These are phyloP conservation scores for Acanthisitta chloris DNA, from an alignment of 2,113 vertebrate species.

Conservation along the genomic window DNA sequence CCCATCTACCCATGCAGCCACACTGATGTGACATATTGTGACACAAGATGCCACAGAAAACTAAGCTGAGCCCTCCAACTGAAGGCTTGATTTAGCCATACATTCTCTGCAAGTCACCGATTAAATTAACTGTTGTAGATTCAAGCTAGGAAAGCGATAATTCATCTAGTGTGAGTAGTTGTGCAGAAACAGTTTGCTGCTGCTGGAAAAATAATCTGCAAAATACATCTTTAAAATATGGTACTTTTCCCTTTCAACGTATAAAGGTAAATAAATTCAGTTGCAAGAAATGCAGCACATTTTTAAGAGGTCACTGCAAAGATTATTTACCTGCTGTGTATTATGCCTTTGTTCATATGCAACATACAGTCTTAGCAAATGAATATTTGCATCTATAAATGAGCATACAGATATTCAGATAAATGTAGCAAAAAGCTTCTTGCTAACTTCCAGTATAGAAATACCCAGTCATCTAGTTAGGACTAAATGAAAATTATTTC, in stretches of 20 bases:
- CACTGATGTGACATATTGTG: constrained; percentile 53
- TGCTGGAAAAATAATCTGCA: neutral
- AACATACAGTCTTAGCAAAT: neutral
- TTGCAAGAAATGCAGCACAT: neutral
- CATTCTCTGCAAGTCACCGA: constrained; percentile 27
- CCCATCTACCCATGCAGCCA: neutral
- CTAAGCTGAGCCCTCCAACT: constrained; percentile 12
- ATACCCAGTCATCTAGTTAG: neutral
- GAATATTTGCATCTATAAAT: neutral
- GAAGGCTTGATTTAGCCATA: constrained; percentile 51
- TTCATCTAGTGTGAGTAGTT: neutral
- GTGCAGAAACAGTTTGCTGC: neutral
- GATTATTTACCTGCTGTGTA: neutral
- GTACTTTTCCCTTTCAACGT: neutral
- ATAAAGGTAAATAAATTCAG: neutral
- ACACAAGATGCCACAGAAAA: constrained; percentile 51
- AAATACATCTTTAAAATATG: neutral
- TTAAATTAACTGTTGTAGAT: constrained; percentile 45
- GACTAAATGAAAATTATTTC: neutral
- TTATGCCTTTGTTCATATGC: neutral
- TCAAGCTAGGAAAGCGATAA: neutral
- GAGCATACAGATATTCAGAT: neutral
- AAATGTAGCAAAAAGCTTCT: neutral
- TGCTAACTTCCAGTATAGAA: neutral
- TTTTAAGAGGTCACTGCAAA: neutral